Conservation (phyloP, 2,888 invertebrate species). For the Parnassius orleans region DNA sequence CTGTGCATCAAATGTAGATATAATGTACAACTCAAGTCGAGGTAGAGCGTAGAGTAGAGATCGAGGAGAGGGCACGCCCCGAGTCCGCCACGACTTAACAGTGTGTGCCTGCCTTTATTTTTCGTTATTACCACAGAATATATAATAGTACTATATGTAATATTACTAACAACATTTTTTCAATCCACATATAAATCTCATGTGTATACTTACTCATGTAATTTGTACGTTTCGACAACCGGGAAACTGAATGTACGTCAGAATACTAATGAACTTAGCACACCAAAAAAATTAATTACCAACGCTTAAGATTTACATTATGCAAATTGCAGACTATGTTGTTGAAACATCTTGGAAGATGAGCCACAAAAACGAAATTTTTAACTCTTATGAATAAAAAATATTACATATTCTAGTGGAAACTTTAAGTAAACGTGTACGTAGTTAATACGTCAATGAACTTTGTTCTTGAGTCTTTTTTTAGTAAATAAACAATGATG, state of each 20-base stretch:
- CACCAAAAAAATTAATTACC: conserved; percentile 29
- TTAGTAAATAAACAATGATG: no score
- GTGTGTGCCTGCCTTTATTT: no score
- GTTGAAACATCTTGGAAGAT: conserved; percentile 8
- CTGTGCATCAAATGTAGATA: no score
- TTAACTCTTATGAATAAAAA: background rate
- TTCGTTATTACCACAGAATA: no score
- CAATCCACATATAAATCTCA: no score
- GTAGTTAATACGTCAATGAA: background rate
- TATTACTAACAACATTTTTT: no score
- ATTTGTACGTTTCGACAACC: conserved; percentile 5
- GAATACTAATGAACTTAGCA: conserved; percentile 22
- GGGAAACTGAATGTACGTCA: conserved; percentile 17
- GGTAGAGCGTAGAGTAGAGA: no score
- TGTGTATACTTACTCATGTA: no score
- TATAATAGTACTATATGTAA: no score
- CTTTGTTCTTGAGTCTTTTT: background rate
- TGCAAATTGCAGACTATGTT: conserved; percentile 18
- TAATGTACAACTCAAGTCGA: no score
- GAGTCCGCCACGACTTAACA: no score
- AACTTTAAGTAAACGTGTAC: background rate
- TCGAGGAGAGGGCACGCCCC: no score
- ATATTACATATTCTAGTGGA: background rate
- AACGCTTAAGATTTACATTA: conserved; percentile 27
- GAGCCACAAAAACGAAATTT: background rate